Evolutionary conservation across 1,140 invertebrate genomes (phyloP).

Genomic region (Streblospio benedicti): DNA sequence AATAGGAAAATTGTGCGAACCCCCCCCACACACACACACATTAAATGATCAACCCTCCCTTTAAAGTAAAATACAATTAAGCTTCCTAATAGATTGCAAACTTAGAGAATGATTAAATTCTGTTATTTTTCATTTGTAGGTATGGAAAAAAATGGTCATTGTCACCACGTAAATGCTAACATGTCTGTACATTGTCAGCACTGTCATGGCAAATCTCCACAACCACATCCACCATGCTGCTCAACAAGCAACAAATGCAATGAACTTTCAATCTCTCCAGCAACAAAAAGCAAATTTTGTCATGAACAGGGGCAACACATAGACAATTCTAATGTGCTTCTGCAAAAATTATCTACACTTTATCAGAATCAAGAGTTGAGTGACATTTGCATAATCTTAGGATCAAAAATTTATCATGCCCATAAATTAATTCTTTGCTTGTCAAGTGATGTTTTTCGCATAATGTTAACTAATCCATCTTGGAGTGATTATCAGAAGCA

Average conservation of each 20-base stretch:
- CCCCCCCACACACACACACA: no score
- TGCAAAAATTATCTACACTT: constrained; percentile 70
- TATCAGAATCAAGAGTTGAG: constrained; percentile 77
- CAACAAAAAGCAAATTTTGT: constrained; percentile 11
- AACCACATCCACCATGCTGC: background rate
- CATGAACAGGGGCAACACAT: constrained; percentile 27
- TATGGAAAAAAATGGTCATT: background rate
- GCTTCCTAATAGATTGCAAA: no score
- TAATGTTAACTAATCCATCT: constrained; percentile 87
- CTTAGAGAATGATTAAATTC: no score
- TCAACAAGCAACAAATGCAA: background rate
- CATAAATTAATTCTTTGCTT: constrained; percentile 87
- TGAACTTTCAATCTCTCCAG: background rate
- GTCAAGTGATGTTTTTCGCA: constrained; percentile 91
- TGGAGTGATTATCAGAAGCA: constrained; percentile 84
- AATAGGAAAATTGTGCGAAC: no score
- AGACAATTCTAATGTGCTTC: constrained; percentile 68
- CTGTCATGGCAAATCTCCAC: background rate
- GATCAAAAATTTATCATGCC: constrained; percentile 69
- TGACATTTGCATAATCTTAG: constrained; percentile 73
- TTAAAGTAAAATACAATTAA: no score
- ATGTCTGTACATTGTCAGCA: background rate
- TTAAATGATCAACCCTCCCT: no score
- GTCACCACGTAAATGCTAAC: background rate
- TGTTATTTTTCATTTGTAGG: no score